These are phyloP conservation scores for Pangasius krempfi DNA, from an alignment of 2,797 vertebrate species.

Conservation along the genomic window DNA sequence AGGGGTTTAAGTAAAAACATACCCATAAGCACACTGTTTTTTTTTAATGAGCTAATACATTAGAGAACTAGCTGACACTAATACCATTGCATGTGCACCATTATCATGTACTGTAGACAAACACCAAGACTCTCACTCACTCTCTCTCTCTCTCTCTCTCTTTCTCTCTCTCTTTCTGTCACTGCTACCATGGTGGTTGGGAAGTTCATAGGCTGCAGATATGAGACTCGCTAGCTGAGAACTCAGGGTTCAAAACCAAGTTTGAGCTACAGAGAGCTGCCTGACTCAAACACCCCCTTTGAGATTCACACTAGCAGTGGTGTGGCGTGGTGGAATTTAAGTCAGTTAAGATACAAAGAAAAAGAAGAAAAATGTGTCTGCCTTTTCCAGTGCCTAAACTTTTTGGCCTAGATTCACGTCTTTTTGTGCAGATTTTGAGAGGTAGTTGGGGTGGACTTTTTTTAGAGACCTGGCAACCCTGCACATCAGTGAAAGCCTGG, in stretches of 20 bases:
- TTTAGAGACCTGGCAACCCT: neutral
- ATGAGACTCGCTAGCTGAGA: neutral
- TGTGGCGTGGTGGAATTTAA: neutral
- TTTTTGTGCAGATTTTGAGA: neutral
- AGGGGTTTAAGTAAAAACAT: neutral
- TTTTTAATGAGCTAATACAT: neutral
- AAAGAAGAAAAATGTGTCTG: neutral
- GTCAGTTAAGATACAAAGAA: neutral
- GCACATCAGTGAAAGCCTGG: neutral
- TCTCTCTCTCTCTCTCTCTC: neutral
- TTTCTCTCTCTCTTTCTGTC: neutral
- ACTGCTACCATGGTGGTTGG: neutral
- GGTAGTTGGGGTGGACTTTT: neutral
- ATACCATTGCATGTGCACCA: neutral
- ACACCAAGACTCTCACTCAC: neutral
- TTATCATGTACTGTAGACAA: neutral
- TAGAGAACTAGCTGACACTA: neutral
- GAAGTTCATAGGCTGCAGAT: neutral
- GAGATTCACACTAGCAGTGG: neutral
- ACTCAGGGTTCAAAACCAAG: neutral
- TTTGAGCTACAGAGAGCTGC: neutral
- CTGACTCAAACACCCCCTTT: neutral
- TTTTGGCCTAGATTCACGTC: neutral
- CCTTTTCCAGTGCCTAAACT: neutral
- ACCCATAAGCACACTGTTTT: neutral